Evolutionary conservation across 2,797 vertebrate species (phyloP).

Genomic region (Labeo calbasu): DNA sequence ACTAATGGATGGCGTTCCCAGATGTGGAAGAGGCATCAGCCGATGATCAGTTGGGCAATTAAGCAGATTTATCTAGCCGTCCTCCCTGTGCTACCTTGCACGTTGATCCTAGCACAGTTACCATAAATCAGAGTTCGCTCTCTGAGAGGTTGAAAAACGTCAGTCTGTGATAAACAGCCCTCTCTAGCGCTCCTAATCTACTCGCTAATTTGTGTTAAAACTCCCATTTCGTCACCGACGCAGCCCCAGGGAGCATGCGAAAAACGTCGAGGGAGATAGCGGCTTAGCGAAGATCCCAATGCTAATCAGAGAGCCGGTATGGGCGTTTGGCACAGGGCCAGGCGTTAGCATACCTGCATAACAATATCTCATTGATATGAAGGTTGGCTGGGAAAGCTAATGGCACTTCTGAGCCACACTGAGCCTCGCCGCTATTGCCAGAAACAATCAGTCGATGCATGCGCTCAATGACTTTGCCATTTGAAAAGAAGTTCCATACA

Average conservation of each 20-base stretch:
- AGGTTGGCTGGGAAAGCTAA: slow-evolving; percentile 1
- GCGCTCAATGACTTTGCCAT: slow-evolving; percentile 3
- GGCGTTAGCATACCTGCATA: slow-evolving; percentile 15
- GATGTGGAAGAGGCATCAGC: slow-evolving; percentile 29
- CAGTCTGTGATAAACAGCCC: slow-evolving; percentile 45
- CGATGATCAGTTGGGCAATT: slow-evolving; percentile 53
- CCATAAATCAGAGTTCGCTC: slow-evolving; percentile 51
- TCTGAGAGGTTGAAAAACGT: slow-evolving; percentile 12
- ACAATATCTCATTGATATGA: slow-evolving; percentile 38
- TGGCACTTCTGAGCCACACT: neutral
- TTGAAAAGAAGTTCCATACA: neutral
- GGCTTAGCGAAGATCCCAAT: slow-evolving; percentile 20
- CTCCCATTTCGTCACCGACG: slow-evolving; percentile 25
- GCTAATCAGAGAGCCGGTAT: slow-evolving; percentile 30
- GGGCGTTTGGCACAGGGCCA: slow-evolving; percentile 27
- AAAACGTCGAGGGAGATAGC: slow-evolving; percentile 13
- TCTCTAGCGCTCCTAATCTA: slow-evolving; percentile 37
- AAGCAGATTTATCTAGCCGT: slow-evolving; percentile 52
- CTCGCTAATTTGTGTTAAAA: slow-evolving; percentile 52
- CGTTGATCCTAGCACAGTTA: slow-evolving; percentile 36
- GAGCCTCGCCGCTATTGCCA: neutral
- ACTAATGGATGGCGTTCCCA: slow-evolving; percentile 33
- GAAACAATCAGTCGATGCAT: slow-evolving; percentile 29
- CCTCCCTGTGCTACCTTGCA: slow-evolving; percentile 34
- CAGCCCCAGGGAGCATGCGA: slow-evolving; percentile 13